A percentile compares a stretch with the other conserved stretches of the same genome.
Evolutionary conservation across 1,140 invertebrate species (phyloP).

Genomic region (Maniola jurtina): DNA sequence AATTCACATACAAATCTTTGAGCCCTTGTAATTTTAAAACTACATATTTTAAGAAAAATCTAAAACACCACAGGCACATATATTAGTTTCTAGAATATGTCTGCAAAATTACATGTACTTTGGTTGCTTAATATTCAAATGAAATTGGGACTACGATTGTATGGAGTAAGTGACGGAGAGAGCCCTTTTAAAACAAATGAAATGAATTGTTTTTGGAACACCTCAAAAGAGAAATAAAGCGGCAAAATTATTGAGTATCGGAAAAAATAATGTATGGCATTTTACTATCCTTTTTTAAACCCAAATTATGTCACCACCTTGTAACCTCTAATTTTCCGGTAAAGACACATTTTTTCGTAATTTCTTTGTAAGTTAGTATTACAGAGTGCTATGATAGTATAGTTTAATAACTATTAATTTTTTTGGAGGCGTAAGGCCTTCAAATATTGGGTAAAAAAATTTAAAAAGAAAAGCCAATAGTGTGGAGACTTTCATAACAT

Average conservation of each 20-base stretch:
- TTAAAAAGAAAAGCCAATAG: not conserved
- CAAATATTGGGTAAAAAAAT: too few species aligned
- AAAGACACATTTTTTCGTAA: not conserved
- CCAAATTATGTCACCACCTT: constrained; percentile 29
- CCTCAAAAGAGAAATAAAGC: not conserved
- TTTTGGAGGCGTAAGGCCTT: constrained; percentile 8
- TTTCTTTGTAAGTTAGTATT: not conserved
- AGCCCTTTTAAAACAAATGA: constrained; percentile 1
- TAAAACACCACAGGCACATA: too few species aligned
- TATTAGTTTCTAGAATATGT: too few species aligned
- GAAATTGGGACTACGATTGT: too few species aligned
- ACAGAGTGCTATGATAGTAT: not conserved
- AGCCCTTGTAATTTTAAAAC: too few species aligned
- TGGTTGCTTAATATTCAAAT: too few species aligned
- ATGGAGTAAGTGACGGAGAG: too few species aligned
- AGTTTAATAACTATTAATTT: constrained; percentile 16
- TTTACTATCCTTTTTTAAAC: not conserved
- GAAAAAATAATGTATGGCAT: not conserved
- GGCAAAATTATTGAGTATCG: not conserved
- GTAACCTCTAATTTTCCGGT: constrained; percentile 14
- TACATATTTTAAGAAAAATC: too few species aligned
- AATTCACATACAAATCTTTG: too few species aligned
- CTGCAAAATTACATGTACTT: too few species aligned
- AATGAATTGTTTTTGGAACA: constrained; percentile 2
- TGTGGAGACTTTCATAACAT: too few species aligned